Evolutionary conservation across 2,888 invertebrate species (phyloP).

Genomic region (Thymelicus acteon): DNA sequence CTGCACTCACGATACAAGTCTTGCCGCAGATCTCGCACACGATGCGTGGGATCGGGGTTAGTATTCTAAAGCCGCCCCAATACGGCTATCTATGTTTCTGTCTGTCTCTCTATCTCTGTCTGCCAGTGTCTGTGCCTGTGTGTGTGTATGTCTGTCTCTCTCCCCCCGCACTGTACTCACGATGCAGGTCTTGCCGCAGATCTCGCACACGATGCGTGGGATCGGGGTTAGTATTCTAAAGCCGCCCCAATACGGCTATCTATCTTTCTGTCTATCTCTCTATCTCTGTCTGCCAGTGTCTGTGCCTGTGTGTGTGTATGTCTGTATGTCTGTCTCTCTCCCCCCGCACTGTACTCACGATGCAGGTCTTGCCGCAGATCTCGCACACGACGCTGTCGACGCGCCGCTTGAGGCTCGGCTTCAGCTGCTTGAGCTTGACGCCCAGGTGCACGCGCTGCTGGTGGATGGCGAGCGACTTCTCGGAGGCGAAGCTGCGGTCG

Average conservation of each 20-base stretch:
- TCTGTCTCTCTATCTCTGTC: too few species aligned
- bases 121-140: too few species aligned
- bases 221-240: too few species aligned
- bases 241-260: too few species aligned
- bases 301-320: too few species aligned
- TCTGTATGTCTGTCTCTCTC: too few species aligned
- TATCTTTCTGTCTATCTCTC: too few species aligned
- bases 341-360: slow-evolving; percentile 52
- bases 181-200: slow-evolving; percentile 67
- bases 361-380: slow-evolving; percentile 66
- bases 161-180: slow-evolving; percentile 52
- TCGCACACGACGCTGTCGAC: slow-evolving; percentile 59
- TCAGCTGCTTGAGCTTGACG: slow-evolving; percentile 40
- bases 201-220: slow-evolving; percentile 64
- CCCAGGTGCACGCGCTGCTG: slow-evolving; percentile 59
- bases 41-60: too few species aligned
- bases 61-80: too few species aligned
- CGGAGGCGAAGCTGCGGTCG: slow-evolving; percentile 54
- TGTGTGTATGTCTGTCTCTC: too few species aligned
- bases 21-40: slow-evolving; percentile 72
- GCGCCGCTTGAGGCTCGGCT: slow-evolving; percentile 32
- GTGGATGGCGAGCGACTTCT: slow-evolving; percentile 58
- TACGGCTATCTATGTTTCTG: too few species aligned
- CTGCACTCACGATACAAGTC: slow-evolving; percentile 63
- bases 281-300: too few species aligned